A percentile compares a stretch with the other conserved stretches of the same genome.
phyloP scores from a whole-genome alignment of 2,797 vertebrate genomes.

The Chaunax sp. region DNA sequence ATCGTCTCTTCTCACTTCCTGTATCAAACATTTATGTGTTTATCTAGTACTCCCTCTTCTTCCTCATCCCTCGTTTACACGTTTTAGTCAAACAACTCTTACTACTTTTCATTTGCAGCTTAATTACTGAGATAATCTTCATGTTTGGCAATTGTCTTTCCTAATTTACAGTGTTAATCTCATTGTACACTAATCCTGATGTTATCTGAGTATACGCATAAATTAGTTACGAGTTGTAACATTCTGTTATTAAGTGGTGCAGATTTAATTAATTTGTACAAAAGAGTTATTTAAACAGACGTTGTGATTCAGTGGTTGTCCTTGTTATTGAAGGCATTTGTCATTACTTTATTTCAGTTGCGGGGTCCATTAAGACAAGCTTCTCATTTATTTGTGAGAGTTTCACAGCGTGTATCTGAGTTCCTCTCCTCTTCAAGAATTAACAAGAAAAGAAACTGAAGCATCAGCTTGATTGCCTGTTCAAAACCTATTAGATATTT shows the following conservation, averaged over 20 bases:
- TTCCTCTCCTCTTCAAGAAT: background rate
- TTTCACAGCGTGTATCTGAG: too few species aligned
- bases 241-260: slow-evolving; percentile 7
- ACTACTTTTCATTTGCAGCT: slow-evolving; percentile 32
- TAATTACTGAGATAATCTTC: slow-evolving; percentile 61
- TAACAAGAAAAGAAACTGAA: slow-evolving; percentile 58
- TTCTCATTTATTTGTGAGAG: too few species aligned
- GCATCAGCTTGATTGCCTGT: slow-evolving; percentile 68
- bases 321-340: slow-evolving; percentile 19
- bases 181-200: slow-evolving; percentile 50
- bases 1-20: background rate
- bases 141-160: slow-evolving; percentile 27
- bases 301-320: background rate
- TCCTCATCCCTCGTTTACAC: background rate
- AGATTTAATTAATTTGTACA: slow-evolving; percentile 24
- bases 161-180: slow-evolving; percentile 27
- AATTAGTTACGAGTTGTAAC: slow-evolving; percentile 13
- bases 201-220: slow-evolving; percentile 37
- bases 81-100: slow-evolving; percentile 23
- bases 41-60: background rate
- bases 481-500: slow-evolving; percentile 76
- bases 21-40: background rate
- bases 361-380: slow-evolving; percentile 12
- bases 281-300: background rate
- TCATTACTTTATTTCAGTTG: slow-evolving; percentile 33